Conservation (phyloP, 2,888 invertebrate genomes). For the Cantharis nigra region DNA sequence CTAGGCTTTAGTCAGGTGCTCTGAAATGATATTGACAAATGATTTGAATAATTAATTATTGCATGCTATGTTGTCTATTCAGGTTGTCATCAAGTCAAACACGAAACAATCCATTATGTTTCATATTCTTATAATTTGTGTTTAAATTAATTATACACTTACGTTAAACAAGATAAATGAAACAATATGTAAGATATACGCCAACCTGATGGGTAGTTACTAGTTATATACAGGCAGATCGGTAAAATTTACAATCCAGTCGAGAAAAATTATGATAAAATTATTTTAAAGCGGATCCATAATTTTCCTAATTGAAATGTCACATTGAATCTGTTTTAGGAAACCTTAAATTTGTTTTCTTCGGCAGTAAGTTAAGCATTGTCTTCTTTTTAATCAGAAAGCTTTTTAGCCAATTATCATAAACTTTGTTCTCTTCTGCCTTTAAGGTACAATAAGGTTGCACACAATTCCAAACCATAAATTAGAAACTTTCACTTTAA, state of each 20-base stretch:
- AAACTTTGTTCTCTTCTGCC: conserved; percentile 16
- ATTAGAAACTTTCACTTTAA: conserved; percentile 22
- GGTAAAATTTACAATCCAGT: neutral
- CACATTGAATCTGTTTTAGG: neutral
- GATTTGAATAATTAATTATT: conserved; percentile 21
- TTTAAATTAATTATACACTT: neutral
- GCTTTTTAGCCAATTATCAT: conserved; percentile 20
- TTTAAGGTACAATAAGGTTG: conserved; percentile 19
- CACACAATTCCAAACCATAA: conserved; percentile 19
- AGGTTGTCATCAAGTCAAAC: neutral
- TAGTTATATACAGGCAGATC: neutral
- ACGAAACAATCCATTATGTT: neutral
- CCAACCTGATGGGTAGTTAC: neutral
- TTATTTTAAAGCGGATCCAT: neutral
- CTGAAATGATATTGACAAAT: conserved; percentile 20
- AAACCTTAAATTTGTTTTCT: neutral
- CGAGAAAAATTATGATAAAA: neutral
- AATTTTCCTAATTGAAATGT: neutral
- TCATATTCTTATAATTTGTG: neutral
- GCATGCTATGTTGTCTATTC: conserved; percentile 9
- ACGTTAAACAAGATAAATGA: neutral
- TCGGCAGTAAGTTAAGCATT: neutral
- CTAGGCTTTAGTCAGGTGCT: conserved; percentile 16
- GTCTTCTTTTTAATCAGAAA: conserved; percentile 10
- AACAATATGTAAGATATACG: neutral